phyloP scores from a whole-genome alignment of 2,797 vertebrate species.

The Hippocampus kuda region DNA sequence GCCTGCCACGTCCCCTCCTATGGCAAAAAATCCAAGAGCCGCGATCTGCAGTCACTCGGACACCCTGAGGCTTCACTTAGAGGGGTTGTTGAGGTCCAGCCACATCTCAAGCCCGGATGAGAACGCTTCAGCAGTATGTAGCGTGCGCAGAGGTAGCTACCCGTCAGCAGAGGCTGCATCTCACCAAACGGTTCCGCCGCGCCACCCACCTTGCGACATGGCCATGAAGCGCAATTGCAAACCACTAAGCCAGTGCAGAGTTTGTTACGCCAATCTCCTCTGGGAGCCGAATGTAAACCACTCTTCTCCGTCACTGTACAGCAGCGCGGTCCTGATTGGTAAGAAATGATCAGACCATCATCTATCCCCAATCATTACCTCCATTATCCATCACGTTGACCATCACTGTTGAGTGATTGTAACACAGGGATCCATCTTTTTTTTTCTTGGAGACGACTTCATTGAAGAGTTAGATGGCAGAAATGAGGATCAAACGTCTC shows the following conservation, averaged over 20 bases:
- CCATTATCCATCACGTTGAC: constrained; percentile 11
- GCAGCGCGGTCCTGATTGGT: constrained; percentile 53
- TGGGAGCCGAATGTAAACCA: constrained; percentile 41
- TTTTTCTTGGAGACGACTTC: constrained; percentile 45
- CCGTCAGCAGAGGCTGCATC: not conserved
- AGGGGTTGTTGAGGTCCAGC: not conserved
- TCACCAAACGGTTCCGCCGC: constrained; percentile 1
- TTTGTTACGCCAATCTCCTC: constrained; percentile 37
- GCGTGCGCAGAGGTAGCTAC: constrained; percentile 28
- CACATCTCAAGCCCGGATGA: not conserved
- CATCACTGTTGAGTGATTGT: not conserved
- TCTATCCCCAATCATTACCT: constrained; percentile 7
- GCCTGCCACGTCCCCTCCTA: constrained; percentile 21
- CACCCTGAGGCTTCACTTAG: constrained; percentile 32
- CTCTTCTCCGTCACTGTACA: constrained; percentile 45
- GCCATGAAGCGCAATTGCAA: constrained; percentile 8
- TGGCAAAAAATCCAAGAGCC: constrained; percentile 18
- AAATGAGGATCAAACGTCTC: constrained; percentile 1
- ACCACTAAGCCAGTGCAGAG: constrained; percentile 24
- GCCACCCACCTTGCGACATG: constrained; percentile 6
- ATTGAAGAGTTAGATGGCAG: constrained; percentile 29
- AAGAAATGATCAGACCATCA: constrained; percentile 34
- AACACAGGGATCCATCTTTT: constrained; percentile 20
- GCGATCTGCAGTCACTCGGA: constrained; percentile 44
- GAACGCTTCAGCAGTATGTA: not conserved